These are phyloP conservation scores for Chelidonichthys spinosus DNA, from an alignment of 2,797 vertebrate genomes.

Conservation along the genomic window DNA sequence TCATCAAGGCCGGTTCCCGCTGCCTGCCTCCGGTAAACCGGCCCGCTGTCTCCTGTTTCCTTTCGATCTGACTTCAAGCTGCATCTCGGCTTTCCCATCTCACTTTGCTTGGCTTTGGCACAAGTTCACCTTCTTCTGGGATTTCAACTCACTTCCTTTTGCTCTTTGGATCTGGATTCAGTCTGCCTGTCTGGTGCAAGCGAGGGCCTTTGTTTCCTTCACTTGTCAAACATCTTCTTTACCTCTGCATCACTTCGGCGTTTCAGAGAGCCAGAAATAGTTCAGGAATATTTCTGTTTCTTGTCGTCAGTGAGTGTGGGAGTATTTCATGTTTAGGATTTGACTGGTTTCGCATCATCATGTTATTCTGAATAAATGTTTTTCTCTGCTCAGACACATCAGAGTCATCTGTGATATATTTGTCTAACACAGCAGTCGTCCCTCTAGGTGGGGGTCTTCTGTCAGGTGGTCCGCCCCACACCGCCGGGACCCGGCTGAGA, in stretches of 20 bases:
- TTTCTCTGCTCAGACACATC: too few species aligned
- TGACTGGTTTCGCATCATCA: too few species aligned
- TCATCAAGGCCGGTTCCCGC: conserved; percentile 46
- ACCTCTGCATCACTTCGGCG: not conserved
- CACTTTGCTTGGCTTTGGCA: conserved; percentile 4
- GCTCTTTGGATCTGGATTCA: conserved; percentile 11
- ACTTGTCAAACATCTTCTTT: not conserved
- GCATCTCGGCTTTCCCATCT: not conserved
- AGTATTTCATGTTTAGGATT: too few species aligned
- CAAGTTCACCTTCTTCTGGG: not conserved
- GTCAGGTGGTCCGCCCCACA: conserved; percentile 41
- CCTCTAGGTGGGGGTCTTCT: conserved; percentile 67
- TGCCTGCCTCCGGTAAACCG: conserved; percentile 63
- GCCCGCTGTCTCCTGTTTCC: not conserved
- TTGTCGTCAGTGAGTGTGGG: too few species aligned
- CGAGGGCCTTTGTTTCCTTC: conserved; percentile 6
- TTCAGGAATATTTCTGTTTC: too few species aligned
- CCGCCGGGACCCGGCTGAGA: not conserved
- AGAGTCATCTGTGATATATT: not conserved
- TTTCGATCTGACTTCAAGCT: conserved; percentile 7
- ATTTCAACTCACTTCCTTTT: conserved; percentile 16
- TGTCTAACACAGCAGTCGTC: not conserved
- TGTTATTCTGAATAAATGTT: too few species aligned
- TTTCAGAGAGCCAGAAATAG: not conserved
- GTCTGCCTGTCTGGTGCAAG: not conserved